Conservation (phyloP, 2,888 invertebrate genomes). For the Azorinus chamasolen region DNA sequence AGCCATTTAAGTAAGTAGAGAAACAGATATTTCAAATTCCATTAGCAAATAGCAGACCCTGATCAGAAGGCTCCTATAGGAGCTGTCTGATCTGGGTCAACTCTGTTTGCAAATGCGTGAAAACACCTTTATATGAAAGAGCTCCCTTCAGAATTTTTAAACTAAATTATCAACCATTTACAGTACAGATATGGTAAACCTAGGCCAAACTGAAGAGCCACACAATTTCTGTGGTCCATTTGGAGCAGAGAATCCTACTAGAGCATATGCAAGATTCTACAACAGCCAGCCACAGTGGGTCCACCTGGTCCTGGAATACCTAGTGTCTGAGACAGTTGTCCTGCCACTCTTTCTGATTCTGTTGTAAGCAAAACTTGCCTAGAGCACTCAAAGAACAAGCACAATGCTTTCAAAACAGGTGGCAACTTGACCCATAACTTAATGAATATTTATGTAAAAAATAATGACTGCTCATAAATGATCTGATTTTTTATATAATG, state of each 20-base stretch:
- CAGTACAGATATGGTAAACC: constrained; percentile 63
- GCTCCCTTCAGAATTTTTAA: too few relatives aligned
- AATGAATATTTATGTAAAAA: too few relatives aligned
- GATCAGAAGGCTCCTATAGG: too few relatives aligned
- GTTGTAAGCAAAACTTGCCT: constrained; percentile 61
- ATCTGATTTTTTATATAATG: too few relatives aligned
- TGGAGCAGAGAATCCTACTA: constrained; percentile 65
- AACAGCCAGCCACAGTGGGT: constrained; percentile 47
- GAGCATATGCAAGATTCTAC: constrained; percentile 59
- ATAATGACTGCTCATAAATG: too few relatives aligned
- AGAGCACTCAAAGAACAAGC: too few relatives aligned
- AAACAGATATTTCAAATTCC: too few relatives aligned
- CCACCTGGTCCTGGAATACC: constrained; percentile 44
- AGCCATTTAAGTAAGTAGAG: too few relatives aligned
- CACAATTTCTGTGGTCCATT: constrained; percentile 68
- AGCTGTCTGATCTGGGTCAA: too few relatives aligned
- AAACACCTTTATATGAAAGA: too few relatives aligned
- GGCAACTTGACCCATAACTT: neutral
- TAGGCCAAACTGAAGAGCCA: constrained; percentile 57
- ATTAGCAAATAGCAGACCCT: too few relatives aligned
- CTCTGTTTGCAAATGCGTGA: too few relatives aligned
- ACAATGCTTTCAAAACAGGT: neutral
- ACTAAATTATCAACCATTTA: neutral
- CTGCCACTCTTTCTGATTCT: constrained; percentile 69
- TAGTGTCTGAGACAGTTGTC: constrained; percentile 72